Conservation (phyloP, 1,140 invertebrate species). For the Lucilia cuprina region DNA sequence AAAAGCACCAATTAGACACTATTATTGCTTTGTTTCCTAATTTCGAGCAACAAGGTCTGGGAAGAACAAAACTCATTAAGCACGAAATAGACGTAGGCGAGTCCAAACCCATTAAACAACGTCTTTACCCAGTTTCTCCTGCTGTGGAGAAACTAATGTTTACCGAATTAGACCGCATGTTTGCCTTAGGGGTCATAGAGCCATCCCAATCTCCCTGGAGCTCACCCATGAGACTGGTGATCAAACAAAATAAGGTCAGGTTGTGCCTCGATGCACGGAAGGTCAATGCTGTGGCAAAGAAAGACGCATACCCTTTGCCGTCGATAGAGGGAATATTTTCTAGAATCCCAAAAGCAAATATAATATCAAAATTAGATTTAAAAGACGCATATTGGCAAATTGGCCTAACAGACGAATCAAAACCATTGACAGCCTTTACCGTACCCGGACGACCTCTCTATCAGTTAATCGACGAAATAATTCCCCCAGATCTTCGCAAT, state of each 20-base stretch:
- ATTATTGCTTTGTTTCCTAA: not conserved
- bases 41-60: not conserved
- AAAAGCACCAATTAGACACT: not conserved
- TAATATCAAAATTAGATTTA: constrained; percentile 48
- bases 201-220: not conserved
- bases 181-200: not conserved
- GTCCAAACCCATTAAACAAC: constrained; percentile 8
- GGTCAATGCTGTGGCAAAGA: constrained; percentile 4
- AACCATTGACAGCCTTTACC: constrained; percentile 63
- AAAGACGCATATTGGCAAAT: constrained; percentile 35
- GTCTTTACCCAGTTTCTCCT: not conserved
- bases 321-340: constrained; percentile 36
- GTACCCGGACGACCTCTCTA: constrained; percentile 42
- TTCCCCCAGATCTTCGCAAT: constrained; percentile 32
- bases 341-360: constrained; percentile 35
- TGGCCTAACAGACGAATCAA: constrained; percentile 47
- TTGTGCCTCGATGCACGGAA: not conserved
- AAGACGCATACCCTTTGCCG: too few relatives aligned
- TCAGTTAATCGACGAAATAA: constrained; percentile 45
- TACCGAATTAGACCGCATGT: constrained; percentile 23
- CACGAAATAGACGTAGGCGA: not conserved
- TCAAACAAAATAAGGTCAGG: too few relatives aligned
- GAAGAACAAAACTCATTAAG: not conserved
- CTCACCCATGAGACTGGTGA: constrained; percentile 48
- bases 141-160: constrained; percentile 18